These are phyloP conservation scores for Nanorana parkeri DNA, from an alignment of 2,113 vertebrate species.

Conservation along the genomic window DNA sequence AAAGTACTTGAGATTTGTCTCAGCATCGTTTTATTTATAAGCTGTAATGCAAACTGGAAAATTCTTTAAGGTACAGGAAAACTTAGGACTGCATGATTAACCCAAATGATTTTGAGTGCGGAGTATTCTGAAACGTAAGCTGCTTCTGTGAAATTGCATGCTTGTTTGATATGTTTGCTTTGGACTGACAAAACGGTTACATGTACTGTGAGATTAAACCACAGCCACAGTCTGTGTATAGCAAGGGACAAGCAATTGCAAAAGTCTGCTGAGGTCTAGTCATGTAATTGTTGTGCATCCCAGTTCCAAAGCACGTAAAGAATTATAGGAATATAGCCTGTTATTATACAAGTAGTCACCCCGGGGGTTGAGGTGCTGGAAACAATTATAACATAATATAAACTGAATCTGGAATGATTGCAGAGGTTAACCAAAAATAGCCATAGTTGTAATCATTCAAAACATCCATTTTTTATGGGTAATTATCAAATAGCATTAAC, in stretches of 20 bases:
- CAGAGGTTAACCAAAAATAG: conserved; percentile 36
- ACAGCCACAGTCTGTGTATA: conserved; percentile 29
- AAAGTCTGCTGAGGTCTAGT: conserved; percentile 51
- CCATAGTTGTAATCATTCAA: conserved; percentile 1
- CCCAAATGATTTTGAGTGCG: conserved; percentile 27
- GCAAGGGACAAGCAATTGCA: conserved; percentile 40
- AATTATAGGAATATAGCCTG: conserved; percentile 29
- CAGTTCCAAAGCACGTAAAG: conserved; percentile 38
- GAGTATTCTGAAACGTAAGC: conserved; percentile 59
- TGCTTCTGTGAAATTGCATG: conserved; percentile 40
- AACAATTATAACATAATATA: conserved; percentile 43
- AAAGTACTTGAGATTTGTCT: too few relatives aligned
- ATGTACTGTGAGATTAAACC: conserved; percentile 30
- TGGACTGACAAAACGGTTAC: conserved; percentile 40
- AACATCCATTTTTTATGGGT: background rate
- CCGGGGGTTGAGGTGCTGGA: conserved; percentile 22
- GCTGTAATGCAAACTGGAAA: background rate
- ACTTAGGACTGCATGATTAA: background rate
- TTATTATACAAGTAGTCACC: conserved; percentile 48
- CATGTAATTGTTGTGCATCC: conserved; percentile 46
- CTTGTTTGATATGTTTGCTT: conserved; percentile 47
- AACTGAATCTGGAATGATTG: conserved; percentile 22
- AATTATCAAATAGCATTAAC: too few relatives aligned
- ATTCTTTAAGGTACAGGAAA: background rate
- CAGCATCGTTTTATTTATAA: too few relatives aligned